A percentile compares a stretch with the other conserved stretches of the same genome.
Conservation (phyloP, 2,797 vertebrate species). For the Neomorphus geoffroyi region DNA sequence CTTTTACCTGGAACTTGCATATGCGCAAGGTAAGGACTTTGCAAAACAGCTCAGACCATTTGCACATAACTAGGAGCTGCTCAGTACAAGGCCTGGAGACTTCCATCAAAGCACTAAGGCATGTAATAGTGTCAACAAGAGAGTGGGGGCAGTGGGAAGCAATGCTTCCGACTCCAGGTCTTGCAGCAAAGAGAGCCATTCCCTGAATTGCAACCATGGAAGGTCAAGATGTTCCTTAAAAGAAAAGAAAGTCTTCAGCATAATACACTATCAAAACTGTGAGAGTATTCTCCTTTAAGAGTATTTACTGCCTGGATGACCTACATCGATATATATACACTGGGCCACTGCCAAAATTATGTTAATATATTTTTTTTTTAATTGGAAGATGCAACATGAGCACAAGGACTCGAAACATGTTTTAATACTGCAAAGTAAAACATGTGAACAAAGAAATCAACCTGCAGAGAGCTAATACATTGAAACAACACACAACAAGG, state of each 20-base stretch:
- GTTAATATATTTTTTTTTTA: background rate
- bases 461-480: background rate
- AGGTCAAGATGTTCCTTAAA: background rate
- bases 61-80: background rate
- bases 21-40: background rate
- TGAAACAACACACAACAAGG: background rate
- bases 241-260: background rate
- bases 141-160: background rate
- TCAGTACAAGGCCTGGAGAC: background rate
- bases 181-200: background rate
- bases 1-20: background rate
- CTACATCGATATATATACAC: background rate
- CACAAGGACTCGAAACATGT: background rate
- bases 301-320: background rate
- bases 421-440: background rate
- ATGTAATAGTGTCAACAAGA: background rate
- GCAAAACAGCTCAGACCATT: background rate
- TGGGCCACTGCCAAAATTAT: background rate
- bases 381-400: rapidly evolving
- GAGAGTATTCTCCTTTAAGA: background rate
- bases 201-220: background rate
- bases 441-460: background rate
- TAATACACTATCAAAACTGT: background rate
- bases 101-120: background rate
- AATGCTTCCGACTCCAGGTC: background rate